Conservation (phyloP, 2,113 vertebrate genomes). For the Esox niger region DNA sequence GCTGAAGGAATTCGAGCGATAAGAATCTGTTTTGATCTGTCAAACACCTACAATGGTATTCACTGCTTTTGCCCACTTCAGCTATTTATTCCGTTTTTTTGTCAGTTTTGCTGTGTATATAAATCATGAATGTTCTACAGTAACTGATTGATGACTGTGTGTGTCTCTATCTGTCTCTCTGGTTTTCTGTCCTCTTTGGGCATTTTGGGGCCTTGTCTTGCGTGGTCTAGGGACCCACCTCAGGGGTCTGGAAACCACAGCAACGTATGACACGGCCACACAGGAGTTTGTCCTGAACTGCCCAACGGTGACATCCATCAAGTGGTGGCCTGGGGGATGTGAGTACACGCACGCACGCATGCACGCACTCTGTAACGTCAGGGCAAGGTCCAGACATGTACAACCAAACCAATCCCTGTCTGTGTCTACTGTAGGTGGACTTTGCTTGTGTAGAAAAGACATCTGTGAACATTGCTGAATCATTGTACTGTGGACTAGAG, state of each 20-base stretch:
- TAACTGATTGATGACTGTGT: background rate
- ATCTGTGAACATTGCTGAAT: background rate
- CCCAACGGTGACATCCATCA: constrained; percentile 95
- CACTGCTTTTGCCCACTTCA: background rate
- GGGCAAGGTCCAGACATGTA: background rate
- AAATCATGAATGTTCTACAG: background rate
- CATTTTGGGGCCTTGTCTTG: constrained; percentile 9
- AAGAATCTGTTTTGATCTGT: constrained; percentile 60
- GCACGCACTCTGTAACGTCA: background rate
- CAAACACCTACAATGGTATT: constrained; percentile 57
- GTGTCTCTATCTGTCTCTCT: background rate
- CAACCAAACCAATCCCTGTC: too few relatives aligned
- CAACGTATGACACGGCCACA: constrained; percentile 88
- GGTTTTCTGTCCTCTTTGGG: constrained; percentile 3
- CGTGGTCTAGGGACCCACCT: constrained; percentile 84
- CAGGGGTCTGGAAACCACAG: constrained; percentile 92
- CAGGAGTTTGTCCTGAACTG: constrained; percentile 96
- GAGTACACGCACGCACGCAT: constrained; percentile 67
- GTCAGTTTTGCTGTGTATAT: background rate
- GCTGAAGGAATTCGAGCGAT: too few relatives aligned
- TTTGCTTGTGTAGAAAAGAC: background rate
- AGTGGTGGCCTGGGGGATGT: constrained; percentile 99
- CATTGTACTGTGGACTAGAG: background rate
- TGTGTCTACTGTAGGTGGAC: too few relatives aligned
- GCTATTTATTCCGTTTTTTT: background rate